phyloP scores from a whole-genome alignment of 1,140 invertebrate species.

The Lepidotrigona ventralis region DNA sequence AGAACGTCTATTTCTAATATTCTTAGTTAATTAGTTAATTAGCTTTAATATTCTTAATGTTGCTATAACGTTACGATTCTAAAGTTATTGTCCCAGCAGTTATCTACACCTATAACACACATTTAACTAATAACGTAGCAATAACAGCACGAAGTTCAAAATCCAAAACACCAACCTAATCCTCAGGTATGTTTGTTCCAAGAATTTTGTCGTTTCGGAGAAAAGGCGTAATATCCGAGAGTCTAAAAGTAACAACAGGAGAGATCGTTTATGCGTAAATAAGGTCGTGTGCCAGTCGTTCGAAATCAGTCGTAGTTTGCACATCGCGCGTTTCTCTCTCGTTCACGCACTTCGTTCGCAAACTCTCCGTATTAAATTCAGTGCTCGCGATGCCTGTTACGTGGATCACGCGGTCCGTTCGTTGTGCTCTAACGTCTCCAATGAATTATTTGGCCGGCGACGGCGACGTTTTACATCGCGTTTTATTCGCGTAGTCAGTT shows the following conservation, averaged over 20 bases:
- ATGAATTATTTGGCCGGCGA: constrained; percentile 28
- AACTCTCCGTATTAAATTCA: constrained; percentile 5
- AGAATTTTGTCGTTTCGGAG: not conserved
- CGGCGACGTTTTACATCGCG: constrained; percentile 7
- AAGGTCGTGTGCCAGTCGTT: not conserved
- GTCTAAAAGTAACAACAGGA: not conserved
- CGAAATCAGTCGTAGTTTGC: not conserved
- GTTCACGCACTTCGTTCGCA: not conserved
- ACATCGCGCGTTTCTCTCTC: not conserved
- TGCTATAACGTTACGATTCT: too few species aligned
- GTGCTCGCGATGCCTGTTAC: not conserved
- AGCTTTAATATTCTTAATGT: not conserved
- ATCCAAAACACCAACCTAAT: too few species aligned
- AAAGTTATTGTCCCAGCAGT: too few species aligned
- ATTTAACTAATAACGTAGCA: too few species aligned
- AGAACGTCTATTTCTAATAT: too few species aligned
- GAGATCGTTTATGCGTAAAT: not conserved
- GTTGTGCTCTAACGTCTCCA: not conserved
- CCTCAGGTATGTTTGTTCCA: too few species aligned
- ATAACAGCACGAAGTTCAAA: too few species aligned
- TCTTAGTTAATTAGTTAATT: not conserved
- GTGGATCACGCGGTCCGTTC: not conserved
- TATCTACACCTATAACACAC: too few species aligned
- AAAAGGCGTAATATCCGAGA: too few species aligned
- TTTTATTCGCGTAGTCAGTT: constrained; percentile 4